Percentiles rank a stretch among this genome's conserved stretches.
Conservation (phyloP, 2,113 vertebrate genomes). For the Protobothrops mucrosquamatus region DNA sequence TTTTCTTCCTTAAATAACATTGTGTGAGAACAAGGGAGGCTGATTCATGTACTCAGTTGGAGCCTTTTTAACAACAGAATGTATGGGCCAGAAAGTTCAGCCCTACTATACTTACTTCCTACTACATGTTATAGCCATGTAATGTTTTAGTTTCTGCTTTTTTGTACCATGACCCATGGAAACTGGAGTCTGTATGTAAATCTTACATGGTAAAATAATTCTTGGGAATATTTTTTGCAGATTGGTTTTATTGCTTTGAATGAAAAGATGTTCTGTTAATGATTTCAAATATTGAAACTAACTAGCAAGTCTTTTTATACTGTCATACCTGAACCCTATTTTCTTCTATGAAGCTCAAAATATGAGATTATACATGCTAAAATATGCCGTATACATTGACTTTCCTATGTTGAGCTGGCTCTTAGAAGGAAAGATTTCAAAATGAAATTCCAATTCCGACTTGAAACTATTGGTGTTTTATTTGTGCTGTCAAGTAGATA, state of each 20-base stretch:
- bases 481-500: background rate
- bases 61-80: background rate
- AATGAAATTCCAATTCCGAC: background rate
- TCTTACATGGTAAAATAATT: background rate
- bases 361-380: background rate
- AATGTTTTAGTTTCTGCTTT: background rate
- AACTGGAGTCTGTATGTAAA: background rate
- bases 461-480: background rate
- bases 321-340: background rate
- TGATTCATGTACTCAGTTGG: background rate
- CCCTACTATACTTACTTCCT: background rate
- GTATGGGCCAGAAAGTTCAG: background rate
- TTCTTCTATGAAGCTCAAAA: background rate
- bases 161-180: background rate
- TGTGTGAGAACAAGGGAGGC: background rate
- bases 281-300: background rate
- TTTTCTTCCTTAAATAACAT: background rate
- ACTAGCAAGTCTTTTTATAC: background rate
- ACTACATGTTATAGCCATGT: background rate
- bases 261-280: background rate
- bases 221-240: background rate
- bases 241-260: background rate
- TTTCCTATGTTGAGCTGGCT: background rate
- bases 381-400: background rate
- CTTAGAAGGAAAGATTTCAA: background rate